Percentiles rank a stretch among this genome's conserved stretches.
Conservation (phyloP, 1,140 invertebrate genomes). For the Drosophila aff. region DNA sequence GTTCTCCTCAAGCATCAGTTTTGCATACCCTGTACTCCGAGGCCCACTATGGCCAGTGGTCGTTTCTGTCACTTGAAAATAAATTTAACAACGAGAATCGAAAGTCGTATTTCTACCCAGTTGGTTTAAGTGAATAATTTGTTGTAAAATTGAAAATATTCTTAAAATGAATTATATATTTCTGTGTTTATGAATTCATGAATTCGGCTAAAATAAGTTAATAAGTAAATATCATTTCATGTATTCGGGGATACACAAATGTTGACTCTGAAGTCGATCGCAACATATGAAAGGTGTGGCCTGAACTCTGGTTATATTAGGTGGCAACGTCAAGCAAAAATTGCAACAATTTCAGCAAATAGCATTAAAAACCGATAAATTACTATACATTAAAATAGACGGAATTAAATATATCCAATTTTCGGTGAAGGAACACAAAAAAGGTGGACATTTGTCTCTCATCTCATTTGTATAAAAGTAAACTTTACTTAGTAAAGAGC, state of each 20-base stretch:
- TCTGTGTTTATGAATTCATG: background rate
- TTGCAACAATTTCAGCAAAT: background rate
- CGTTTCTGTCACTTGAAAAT: background rate
- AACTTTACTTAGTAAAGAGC: no score
- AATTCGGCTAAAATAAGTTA: no score
- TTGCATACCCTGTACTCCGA: conserved; percentile 28
- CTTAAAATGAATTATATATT: background rate
- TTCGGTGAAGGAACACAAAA: no score
- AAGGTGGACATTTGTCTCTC: no score
- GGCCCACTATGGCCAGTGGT: background rate
- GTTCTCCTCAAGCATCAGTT: conserved; percentile 30
- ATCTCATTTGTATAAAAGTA: no score
- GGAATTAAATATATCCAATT: no score
- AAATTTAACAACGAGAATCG: background rate
- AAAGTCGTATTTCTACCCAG: background rate
- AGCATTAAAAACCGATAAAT: background rate
- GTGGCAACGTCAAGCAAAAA: background rate
- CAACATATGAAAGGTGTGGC: no score
- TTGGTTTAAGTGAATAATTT: background rate
- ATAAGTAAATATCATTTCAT: no score
- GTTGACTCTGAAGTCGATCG: no score
- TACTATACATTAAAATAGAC: background rate
- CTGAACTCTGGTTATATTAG: background rate
- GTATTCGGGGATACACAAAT: no score
- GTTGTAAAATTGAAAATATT: background rate